Base-by-base conservation (phyloP, 2,888 invertebrate species). In the Rutpela maculata region DNA sequence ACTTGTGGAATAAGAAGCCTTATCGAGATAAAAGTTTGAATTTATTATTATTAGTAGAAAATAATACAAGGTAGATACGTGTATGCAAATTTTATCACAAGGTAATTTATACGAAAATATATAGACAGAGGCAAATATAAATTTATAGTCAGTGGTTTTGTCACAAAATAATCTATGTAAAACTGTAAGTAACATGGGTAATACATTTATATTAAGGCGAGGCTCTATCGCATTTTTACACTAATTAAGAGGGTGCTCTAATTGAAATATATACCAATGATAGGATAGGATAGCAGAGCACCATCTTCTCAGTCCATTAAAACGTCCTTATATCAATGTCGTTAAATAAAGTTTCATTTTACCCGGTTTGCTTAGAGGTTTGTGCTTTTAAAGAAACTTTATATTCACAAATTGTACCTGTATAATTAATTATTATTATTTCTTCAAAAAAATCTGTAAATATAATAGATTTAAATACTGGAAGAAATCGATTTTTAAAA, bases 221-320 rank as follows among this genome's bases (percentile, higher is more conserved):
- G 83, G 83, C 83, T 81, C 83, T 80, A 72, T 56, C 62, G 62
- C 80, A 83, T 85, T 86, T 85, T 85, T 81, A 74, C 80, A 79
- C 81, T 85, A 85, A 86, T 86, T 85, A 86, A 86, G 83, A 86
- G 86, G 85, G 85, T 82, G 81, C 82, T 81, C 82, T 86, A 86
- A 86, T 86, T 86, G 85, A 86, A 85, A 86, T 86, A 86, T 86
- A 86, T 84, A 84, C 82, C 83, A 85, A 86, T 85, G 85, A 86
- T 85, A 85, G 78, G 84, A 85, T 85, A 85, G 78, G 85, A 85
- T 84, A 85, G 77, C 57, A 63, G 66, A 56, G 80, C 38, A 62
- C 62, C 69, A 70, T 50, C 59, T 65, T 5, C 31, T 38, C 19
- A 66, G 50, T 60, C 72, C 76, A 78, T 78, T 78, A 74, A 76